These are phyloP conservation scores for Zaprionus capensis DNA, from an alignment of 1,140 invertebrate species.

Conservation along the genomic window DNA sequence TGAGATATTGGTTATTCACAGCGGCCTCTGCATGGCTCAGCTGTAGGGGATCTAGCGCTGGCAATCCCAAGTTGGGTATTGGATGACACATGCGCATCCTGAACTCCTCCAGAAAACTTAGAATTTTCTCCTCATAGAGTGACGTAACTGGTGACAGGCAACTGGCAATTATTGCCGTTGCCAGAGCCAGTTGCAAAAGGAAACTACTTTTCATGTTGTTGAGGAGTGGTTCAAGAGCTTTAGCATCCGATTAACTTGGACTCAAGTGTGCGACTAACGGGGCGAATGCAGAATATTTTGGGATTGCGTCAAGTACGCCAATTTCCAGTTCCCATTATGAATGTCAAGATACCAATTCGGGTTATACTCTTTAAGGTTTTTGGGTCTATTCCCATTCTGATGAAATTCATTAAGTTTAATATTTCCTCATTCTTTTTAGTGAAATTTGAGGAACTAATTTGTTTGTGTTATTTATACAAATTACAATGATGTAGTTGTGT, in stretches of 20 bases:
- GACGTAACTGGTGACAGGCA: slow-evolving; percentile 45
- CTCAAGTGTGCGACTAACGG: slow-evolving; percentile 40
- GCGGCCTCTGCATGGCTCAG: slow-evolving; percentile 42
- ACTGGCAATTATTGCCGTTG: slow-evolving; percentile 36
- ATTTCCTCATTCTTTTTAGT: neutral
- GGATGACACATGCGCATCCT: slow-evolving; percentile 76
- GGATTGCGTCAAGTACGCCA: slow-evolving; percentile 57
- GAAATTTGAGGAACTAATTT: neutral
- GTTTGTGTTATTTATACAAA: too few relatives aligned
- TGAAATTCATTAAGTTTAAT: neutral
- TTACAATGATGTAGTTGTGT: too few relatives aligned
- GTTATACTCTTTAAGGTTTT: slow-evolving; percentile 6
- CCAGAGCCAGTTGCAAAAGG: slow-evolving; percentile 35
- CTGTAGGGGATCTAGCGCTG: slow-evolving; percentile 69
- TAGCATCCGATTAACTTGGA: slow-evolving; percentile 30
- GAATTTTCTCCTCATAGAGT: slow-evolving; percentile 49
- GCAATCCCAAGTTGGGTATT: slow-evolving; percentile 72
- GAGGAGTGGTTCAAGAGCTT: neutral
- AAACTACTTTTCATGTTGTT: slow-evolving; percentile 24
- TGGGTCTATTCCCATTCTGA: neutral
- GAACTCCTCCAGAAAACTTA: slow-evolving; percentile 61
- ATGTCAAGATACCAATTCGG: slow-evolving; percentile 57
- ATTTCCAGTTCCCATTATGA: slow-evolving; percentile 34
- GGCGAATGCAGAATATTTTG: neutral
- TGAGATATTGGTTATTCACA: slow-evolving; percentile 68